Evolutionary conservation across 1,140 invertebrate genomes (phyloP), one percentile per base, ranked within the genome.

Genomic region (Drosophila elegans): DNA sequence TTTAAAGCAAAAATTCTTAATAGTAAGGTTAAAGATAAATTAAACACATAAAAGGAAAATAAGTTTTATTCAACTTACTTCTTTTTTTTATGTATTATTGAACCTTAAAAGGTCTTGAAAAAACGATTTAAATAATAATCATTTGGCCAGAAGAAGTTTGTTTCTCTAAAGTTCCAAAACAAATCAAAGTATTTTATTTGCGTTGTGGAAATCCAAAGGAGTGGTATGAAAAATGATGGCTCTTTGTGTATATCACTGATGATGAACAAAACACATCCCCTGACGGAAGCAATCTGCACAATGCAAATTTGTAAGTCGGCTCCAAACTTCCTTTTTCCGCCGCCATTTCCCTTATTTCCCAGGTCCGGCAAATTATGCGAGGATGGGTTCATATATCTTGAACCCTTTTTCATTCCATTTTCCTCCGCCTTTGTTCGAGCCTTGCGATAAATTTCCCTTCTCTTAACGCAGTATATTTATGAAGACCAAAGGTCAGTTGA

Each of bases 281-380:
- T n/a, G 56, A 54, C 74, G 73, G 74, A 81, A 81, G 74, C 74
- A 81, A 81, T 81, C 80, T 71, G 71, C 78, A 68, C 67, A 77
- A 81, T 81, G 74, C 66, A 80, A 71, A 80, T 80, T 80, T 80
- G 78, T 72, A 54, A 66, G 78, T 56, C 78, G 57, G 63, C 59
- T 62, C 46, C 48, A 34, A 68, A 55, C 49, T 68, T 68, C 63
- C 63, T 64, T 34, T 53, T 67, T 64, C 64, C 64, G 45, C 60
- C 32, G 46, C 45, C 64, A 66, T 66, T 68, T 68, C 41, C 62
- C 32, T 9, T 4, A 16, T 25, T 67, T 51, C 6, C 12, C 49
- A 36, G 11, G n/a, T n/a, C 12, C 27, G 41, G 16, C 25, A 71
- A 59, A 59, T 69, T 69, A 71, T 71, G 64, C 21, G n/a, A 72